Evolutionary conservation across 2,113 vertebrate genomes (phyloP), one percentile per base, ranked within the genome.

Genomic region (Oreotrochilus melanogaster): DNA sequence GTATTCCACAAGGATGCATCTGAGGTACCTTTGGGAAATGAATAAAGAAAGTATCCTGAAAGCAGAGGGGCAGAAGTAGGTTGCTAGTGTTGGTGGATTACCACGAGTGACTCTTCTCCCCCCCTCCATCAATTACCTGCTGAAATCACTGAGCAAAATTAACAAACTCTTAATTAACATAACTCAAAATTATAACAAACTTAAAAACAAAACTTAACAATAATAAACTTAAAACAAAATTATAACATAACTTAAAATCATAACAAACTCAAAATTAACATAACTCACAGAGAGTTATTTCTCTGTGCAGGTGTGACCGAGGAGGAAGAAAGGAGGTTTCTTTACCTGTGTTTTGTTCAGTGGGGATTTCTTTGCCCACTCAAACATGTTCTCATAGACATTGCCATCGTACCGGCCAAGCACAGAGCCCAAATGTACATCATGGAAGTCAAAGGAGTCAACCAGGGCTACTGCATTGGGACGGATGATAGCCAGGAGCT

Each of bases 401-500:
- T 99, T 99, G n/a, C 99, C 99, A 5, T 99, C 99, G 3, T 99
- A 99, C 53, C 99, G 98, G 42, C 99, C 99, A 24, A 99, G 98
- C 78, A 98, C 97, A 5, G 99, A 99, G 28, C 98, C 98, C 43
- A 99, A 98, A 4, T 97, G 97, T 86, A 85, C 53, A 28, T 99
- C 99, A 0, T 98, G 97, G 89, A 98, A 97, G 88, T 99, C 99
- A 88, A 99, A 99, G 39, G 99, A 98, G 37, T 99, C 99, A 6
- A 99, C 99, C 85, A 99, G 97, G 0, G 98, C 98, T 43, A 99
- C 98, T 2, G 99, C 99, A 2, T 99, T 98, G 28, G 98, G 98
- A 43, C 99, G 98, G 80, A 99, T 95, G 30, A 97, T 74, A 27
- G 98, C 97, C 88, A 99, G 98, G 18, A 99, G 97, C 86, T 99